phyloP scores from a whole-genome alignment of 2,113 vertebrate genomes.

The Aphelocoma coerulescens region DNA sequence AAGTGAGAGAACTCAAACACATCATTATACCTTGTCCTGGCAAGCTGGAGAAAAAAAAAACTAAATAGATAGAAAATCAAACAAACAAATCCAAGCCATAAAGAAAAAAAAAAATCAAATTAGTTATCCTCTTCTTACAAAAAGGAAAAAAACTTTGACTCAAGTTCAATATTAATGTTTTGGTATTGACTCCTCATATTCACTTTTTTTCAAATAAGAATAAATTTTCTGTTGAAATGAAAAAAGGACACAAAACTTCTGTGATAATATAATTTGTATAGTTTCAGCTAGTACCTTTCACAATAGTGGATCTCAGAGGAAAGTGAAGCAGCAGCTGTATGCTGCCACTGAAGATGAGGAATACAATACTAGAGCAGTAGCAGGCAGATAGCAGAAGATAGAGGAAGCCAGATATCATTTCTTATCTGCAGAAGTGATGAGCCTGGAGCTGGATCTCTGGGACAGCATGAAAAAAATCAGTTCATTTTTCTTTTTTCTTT shows the following conservation, averaged over 20 bases:
- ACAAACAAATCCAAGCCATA: background rate
- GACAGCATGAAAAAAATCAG: background rate
- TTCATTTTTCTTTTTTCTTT: background rate
- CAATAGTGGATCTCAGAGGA: background rate
- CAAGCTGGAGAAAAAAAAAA: background rate
- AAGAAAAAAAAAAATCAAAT: background rate
- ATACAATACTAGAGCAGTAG: background rate
- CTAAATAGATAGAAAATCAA: background rate
- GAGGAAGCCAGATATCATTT: background rate
- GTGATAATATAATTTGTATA: background rate
- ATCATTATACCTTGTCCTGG: background rate
- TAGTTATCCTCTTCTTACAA: background rate
- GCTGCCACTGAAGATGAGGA: background rate
- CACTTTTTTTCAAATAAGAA: background rate
- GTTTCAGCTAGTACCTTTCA: background rate
- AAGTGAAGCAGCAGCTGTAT: background rate
- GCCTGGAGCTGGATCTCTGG: background rate
- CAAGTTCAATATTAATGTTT: background rate
- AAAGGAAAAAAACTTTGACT: background rate
- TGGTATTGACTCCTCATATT: background rate
- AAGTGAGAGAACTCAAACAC: background rate
- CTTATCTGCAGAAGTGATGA: background rate
- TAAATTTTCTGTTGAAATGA: background rate
- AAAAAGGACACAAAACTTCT: background rate
- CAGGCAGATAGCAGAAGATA: background rate